These are phyloP conservation scores for Pangasius sanitwongsei DNA, from an alignment of 2,797 vertebrate genomes.

Conservation along the genomic window DNA sequence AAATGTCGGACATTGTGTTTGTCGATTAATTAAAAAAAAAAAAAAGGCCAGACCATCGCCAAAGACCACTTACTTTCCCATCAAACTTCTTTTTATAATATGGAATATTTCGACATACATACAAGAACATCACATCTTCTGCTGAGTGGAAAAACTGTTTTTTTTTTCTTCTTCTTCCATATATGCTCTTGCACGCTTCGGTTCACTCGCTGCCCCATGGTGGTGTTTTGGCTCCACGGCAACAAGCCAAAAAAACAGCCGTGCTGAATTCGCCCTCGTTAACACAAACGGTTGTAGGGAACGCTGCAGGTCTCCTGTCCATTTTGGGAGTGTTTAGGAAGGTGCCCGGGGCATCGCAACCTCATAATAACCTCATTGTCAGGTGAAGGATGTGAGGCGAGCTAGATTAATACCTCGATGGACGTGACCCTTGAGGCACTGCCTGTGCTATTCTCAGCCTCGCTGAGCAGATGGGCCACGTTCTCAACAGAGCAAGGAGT, in stretches of 20 bases:
- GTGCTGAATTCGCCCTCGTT: slow-evolving; percentile 42
- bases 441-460: slow-evolving; percentile 76
- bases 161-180: background rate
- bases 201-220: background rate
- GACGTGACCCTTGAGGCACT: slow-evolving; percentile 68
- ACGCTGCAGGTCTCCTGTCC: slow-evolving; percentile 39
- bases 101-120: background rate
- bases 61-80: background rate
- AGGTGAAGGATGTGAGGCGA: slow-evolving; percentile 48
- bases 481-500: slow-evolving; percentile 66
- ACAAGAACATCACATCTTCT: background rate
- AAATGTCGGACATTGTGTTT: background rate
- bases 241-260: slow-evolving; percentile 21
- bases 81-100: background rate
- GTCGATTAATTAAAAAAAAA: background rate
- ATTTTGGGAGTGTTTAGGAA: slow-evolving; percentile 44
- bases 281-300: slow-evolving; percentile 37
- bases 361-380: slow-evolving; percentile 52
- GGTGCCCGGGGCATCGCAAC: slow-evolving; percentile 42
- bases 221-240: background rate
- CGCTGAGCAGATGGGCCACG: slow-evolving; percentile 70
- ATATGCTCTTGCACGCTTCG: background rate
- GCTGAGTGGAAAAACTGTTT: background rate
- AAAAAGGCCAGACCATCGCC: no score
- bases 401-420: slow-evolving; percentile 51